Percentiles rank a stretch among this genome's conserved stretches.
phyloP scores from a whole-genome alignment of 2,797 vertebrate species.

The Phoebastria nigripes region DNA sequence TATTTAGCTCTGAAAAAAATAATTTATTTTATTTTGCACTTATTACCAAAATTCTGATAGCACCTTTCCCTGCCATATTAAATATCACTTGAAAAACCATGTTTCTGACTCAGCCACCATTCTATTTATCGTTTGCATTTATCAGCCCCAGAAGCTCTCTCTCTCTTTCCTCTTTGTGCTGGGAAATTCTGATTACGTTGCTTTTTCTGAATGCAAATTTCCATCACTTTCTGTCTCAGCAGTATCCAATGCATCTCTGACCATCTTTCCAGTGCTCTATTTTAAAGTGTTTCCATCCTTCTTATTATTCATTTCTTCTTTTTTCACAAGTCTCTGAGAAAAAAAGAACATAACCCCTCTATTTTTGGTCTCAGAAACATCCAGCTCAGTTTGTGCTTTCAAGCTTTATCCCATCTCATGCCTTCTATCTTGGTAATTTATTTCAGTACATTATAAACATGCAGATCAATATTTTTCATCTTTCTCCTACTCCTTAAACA shows the following conservation, averaged over 20 bases:
- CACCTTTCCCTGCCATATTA: neutral
- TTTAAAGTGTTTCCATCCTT: neutral
- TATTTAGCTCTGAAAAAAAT: neutral
- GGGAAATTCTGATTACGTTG: neutral
- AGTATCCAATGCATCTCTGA: neutral
- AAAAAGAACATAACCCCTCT: neutral
- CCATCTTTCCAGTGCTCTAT: neutral
- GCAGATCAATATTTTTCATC: neutral
- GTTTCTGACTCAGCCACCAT: neutral
- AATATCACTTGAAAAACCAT: neutral
- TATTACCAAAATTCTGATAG: neutral
- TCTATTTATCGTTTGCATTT: neutral
- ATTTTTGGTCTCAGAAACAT: neutral
- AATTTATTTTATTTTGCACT: neutral
- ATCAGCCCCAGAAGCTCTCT: neutral
- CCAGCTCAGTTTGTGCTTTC: neutral
- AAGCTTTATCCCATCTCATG: neutral
- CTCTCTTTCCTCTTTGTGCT: neutral
- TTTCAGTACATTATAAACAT: neutral
- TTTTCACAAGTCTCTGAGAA: neutral
- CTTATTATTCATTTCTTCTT: neutral
- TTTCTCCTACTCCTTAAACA: neutral
- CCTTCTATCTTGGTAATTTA: neutral
- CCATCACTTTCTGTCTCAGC: neutral
- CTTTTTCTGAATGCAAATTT: neutral